These are phyloP conservation scores for Plecturocebus donacophilus DNA, from an alignment of 2,113 vertebrate species.

Conservation along the genomic window DNA sequence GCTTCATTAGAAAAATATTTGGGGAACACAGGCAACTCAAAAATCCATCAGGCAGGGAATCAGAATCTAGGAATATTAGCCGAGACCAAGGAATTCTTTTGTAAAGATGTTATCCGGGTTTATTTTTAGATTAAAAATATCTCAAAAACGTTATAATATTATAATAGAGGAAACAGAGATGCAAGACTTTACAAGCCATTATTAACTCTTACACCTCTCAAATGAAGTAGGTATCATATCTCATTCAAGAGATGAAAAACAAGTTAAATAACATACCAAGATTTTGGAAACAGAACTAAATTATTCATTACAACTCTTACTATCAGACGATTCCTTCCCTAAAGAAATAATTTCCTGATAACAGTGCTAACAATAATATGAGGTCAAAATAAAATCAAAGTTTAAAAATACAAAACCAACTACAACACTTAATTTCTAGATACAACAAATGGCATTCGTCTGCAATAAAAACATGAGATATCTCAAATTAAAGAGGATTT, in stretches of 20 bases:
- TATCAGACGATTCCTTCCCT: not conserved
- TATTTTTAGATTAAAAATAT: conserved; percentile 48
- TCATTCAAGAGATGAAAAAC: conserved; percentile 10
- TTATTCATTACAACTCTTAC: not conserved
- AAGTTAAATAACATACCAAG: conserved; percentile 12
- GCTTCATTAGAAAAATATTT: not conserved
- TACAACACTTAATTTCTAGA: not conserved
- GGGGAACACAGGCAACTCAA: not conserved
- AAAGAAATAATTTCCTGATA: conserved; percentile 32
- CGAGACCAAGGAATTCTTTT: not conserved
- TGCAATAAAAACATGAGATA: conserved; percentile 42
- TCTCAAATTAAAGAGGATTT: not conserved
- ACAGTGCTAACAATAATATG: not conserved
- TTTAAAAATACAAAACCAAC: conserved; percentile 11
- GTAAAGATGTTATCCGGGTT: not conserved
- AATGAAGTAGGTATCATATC: not conserved
- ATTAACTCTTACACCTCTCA: not conserved
- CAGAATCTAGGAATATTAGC: conserved; percentile 19
- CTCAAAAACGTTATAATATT: conserved; percentile 1
- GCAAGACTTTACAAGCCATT: not conserved
- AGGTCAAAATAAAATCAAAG: not conserved
- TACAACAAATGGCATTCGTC: not conserved
- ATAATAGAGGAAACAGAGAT: not conserved
- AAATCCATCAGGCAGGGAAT: not conserved
- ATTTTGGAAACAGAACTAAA: conserved; percentile 6